These are phyloP conservation scores for Teinopalpus imperialis DNA, from an alignment of 2,888 invertebrate genomes.

Conservation along the genomic window DNA sequence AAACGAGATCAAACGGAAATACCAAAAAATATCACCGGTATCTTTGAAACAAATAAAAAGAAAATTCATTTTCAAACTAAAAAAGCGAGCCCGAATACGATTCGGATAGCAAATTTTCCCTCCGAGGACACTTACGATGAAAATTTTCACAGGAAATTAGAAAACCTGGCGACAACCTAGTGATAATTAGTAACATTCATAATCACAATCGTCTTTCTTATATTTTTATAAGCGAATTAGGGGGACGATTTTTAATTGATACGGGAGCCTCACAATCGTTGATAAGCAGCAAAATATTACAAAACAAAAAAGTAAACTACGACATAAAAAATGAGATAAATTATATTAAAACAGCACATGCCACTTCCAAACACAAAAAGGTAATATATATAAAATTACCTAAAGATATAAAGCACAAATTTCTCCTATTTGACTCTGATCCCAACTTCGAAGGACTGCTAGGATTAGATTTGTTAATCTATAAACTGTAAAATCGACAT, in stretches of 20 bases:
- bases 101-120: background rate
- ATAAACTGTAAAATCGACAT: background rate
- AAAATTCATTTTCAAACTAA: background rate
- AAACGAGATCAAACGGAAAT: too few species aligned
- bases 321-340: slow-evolving; percentile 38
- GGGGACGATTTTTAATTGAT: slow-evolving; percentile 25
- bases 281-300: slow-evolving; percentile 22
- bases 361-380: slow-evolving; percentile 39
- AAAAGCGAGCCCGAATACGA: background rate
- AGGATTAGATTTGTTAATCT: slow-evolving; percentile 32
- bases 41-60: background rate
- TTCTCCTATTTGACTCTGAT: slow-evolving; percentile 37
- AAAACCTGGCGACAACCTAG: slow-evolving; percentile 1
- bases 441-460: slow-evolving; percentile 34
- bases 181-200: slow-evolving; percentile 1
- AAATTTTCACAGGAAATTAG: slow-evolving; percentile 1
- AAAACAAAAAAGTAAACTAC: slow-evolving; percentile 17
- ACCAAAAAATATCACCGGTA: background rate
- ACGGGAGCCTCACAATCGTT: slow-evolving; percentile 27
- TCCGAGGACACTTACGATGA: background rate
- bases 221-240: slow-evolving; percentile 24
- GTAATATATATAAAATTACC: slow-evolving; percentile 29
- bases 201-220: slow-evolving; percentile 21
- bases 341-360: slow-evolving; percentile 54
- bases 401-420: slow-evolving; percentile 32